A percentile compares a stretch with the other conserved stretches of the same genome.
Conservation (phyloP, 2,113 vertebrate genomes). For the Plecotus auritus region DNA sequence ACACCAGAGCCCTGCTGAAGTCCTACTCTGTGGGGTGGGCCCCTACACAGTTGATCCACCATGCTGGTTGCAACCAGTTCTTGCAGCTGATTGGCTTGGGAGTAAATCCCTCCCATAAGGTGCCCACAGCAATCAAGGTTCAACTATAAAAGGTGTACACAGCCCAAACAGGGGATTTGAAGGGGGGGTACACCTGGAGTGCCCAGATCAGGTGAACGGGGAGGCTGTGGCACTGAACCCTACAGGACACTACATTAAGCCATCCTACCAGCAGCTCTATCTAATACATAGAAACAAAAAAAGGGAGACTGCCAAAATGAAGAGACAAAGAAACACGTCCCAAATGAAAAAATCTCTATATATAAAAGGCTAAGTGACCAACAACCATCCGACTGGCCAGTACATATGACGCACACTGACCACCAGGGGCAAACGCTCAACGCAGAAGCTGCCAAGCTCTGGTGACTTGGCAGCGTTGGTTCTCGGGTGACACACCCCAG, state of each 20-base stretch:
- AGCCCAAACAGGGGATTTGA: neutral
- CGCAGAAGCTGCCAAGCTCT: too few relatives aligned
- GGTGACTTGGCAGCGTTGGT: too few relatives aligned
- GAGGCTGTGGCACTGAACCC: neutral
- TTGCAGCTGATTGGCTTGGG: neutral
- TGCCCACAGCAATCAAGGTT: neutral
- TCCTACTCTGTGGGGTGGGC: neutral
- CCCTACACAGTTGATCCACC: neutral
- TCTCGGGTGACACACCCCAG: too few relatives aligned
- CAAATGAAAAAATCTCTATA: neutral
- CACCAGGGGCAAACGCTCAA: too few relatives aligned
- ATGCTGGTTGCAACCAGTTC: neutral
- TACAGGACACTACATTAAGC: neutral
- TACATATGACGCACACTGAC: too few relatives aligned
- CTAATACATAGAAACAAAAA: neutral
- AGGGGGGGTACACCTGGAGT: neutral
- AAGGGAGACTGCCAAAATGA: neutral
- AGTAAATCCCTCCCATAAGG: neutral
- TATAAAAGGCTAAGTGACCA: too few relatives aligned
- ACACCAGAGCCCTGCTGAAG: neutral
- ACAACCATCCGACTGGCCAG: too few relatives aligned
- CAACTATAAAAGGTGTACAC: neutral
- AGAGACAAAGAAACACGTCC: neutral
- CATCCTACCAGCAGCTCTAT: neutral
- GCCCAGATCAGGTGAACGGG: neutral